These are phyloP conservation scores for Notiomystis cincta DNA, from an alignment of 2,113 vertebrate species.

Conservation along the genomic window DNA sequence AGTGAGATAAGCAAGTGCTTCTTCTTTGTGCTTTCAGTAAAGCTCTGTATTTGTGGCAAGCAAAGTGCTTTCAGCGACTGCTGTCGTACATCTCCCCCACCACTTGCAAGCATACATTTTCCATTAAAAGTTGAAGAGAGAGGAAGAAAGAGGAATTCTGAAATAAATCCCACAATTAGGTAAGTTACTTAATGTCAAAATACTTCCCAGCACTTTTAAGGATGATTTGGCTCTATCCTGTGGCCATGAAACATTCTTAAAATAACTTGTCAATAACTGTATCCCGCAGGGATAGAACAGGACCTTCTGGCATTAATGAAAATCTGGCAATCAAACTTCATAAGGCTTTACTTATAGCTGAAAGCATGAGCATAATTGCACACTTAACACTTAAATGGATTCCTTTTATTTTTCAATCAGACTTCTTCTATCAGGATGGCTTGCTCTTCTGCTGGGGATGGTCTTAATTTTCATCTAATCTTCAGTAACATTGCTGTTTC, in stretches of 20 bases:
- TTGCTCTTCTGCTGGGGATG: not conserved
- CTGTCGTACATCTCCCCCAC: not conserved
- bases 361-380: not conserved
- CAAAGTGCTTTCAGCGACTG: not conserved
- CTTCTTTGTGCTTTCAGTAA: not conserved
- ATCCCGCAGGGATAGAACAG: not conserved
- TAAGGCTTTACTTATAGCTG: not conserved
- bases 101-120: not conserved
- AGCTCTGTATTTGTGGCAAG: not conserved
- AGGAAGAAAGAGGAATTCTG: not conserved
- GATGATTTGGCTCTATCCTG: not conserved
- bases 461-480: not conserved
- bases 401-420: not conserved
- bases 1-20: not conserved
- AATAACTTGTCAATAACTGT: not conserved
- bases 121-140: not conserved
- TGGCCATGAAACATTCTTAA: not conserved
- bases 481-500: not conserved
- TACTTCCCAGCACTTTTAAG: not conserved
- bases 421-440: not conserved
- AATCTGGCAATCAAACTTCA: not conserved
- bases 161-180: not conserved
- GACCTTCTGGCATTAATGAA: not conserved
- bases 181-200: not conserved
- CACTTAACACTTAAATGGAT: not conserved